Percentiles rank a stretch among this genome's conserved stretches.
These are phyloP conservation scores for Spodoptera frugiperda DNA, from an alignment of 1,140 invertebrate genomes.

Conservation along the genomic window DNA sequence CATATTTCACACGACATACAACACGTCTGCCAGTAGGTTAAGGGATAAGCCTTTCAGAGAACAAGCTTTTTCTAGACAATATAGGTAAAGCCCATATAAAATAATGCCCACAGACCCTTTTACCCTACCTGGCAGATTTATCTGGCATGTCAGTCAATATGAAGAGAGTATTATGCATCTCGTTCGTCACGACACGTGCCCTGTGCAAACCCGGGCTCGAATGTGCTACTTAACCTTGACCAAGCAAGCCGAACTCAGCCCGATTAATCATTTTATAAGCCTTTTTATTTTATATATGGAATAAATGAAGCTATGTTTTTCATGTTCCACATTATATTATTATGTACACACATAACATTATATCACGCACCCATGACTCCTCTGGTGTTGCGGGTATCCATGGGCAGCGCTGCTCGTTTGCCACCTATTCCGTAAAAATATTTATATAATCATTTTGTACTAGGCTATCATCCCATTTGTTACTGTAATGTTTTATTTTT, in stretches of 20 bases:
- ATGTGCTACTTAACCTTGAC: constrained; percentile 25
- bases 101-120: constrained; percentile 31
- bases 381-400: no score
- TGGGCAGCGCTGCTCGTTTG: no score
- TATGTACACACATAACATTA: no score
- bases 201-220: constrained; percentile 15
- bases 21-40: no score
- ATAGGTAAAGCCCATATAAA: constrained; percentile 22
- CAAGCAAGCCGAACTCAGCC: constrained; percentile 9
- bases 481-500: no score
- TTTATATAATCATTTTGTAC: no score
- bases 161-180: constrained; percentile 25
- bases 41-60: no score
- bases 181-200: constrained; percentile 13
- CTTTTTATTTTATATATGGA: constrained; percentile 8
- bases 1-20: no score
- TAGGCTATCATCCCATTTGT: no score
- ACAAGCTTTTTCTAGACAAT: constrained; percentile 7
- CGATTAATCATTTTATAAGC: constrained; percentile 15
- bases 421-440: no score
- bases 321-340: no score
- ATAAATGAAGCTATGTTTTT: neutral
- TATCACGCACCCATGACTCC: no score
- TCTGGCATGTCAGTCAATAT: constrained; percentile 33
- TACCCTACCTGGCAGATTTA: constrained; percentile 17